Percentiles rank a stretch among this genome's conserved stretches.
Conservation (phyloP, 2,113 vertebrate genomes). For the Lepus europaeus region DNA sequence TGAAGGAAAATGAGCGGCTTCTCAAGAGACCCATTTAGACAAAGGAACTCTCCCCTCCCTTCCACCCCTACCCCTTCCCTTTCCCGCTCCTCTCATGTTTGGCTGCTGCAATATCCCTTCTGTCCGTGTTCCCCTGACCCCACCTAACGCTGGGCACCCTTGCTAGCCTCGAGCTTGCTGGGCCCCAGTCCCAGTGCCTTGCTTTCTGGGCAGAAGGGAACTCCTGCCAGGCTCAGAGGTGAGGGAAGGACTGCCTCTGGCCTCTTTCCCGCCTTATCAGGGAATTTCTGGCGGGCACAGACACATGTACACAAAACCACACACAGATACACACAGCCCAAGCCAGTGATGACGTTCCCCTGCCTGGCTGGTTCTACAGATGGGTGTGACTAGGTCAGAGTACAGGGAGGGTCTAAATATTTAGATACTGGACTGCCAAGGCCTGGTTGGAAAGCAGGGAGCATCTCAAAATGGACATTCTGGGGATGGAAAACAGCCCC, state of each 20-base stretch:
- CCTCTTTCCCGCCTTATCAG: constrained; percentile 74
- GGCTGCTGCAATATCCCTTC: constrained; percentile 37
- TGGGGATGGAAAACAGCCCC: constrained; percentile 38
- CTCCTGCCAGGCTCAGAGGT: constrained; percentile 31
- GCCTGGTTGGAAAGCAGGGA: constrained; percentile 64
- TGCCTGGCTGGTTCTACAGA: constrained; percentile 78
- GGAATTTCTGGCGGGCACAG: constrained; percentile 73
- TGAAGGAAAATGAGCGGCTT: constrained; percentile 71
- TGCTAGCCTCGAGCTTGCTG: constrained; percentile 1
- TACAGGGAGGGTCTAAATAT: constrained; percentile 81
- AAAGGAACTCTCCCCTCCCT: constrained; percentile 76
- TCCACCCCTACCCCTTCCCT: constrained; percentile 64
- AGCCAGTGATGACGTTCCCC: constrained; percentile 78
- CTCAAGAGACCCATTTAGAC: constrained; percentile 80
- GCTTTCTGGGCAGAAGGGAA: constrained; percentile 36
- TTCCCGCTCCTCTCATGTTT: constrained; percentile 64
- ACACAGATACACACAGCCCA: constrained; percentile 69
- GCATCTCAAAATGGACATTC: constrained; percentile 70
- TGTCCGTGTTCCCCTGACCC: constrained; percentile 41
- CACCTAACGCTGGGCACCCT: constrained; percentile 53
- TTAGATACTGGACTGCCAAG: constrained; percentile 75
- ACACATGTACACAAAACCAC: constrained; percentile 73
- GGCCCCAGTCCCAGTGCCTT: constrained; percentile 3
- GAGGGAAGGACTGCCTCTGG: constrained; percentile 55
- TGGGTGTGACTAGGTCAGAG: constrained; percentile 84